These are phyloP conservation scores for Drosophila jambulina DNA, from an alignment of 1,140 invertebrate species.

Conservation along the genomic window DNA sequence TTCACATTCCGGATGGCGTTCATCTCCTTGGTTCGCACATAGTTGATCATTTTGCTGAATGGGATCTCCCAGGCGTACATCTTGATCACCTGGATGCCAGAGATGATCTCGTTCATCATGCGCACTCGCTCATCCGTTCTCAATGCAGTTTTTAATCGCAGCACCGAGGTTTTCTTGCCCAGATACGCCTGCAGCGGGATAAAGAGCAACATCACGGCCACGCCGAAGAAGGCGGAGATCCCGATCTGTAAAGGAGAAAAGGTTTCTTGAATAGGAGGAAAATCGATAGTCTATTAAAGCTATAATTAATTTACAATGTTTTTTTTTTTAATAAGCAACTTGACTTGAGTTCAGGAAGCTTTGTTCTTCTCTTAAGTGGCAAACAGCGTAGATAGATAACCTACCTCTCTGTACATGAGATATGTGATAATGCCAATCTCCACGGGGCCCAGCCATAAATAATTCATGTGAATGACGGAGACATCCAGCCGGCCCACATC, in stretches of 20 bases:
- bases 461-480: slow-evolving; percentile 89
- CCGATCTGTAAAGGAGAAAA: slow-evolving; percentile 86
- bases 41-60: slow-evolving; percentile 89
- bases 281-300: background rate
- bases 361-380: background rate
- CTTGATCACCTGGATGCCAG: slow-evolving; percentile 95
- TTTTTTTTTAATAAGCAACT: background rate
- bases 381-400: slow-evolving; percentile 6
- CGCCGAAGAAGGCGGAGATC: slow-evolving; percentile 91
- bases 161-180: slow-evolving; percentile 89
- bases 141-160: slow-evolving; percentile 89
- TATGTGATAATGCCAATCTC: slow-evolving; percentile 91
- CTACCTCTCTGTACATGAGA: slow-evolving; percentile 89
- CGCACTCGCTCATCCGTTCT: slow-evolving; percentile 93
- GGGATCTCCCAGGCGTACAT: slow-evolving; percentile 96
- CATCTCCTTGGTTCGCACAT: slow-evolving; percentile 87
- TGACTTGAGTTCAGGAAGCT: slow-evolving; percentile 5
- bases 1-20: slow-evolving; percentile 88
- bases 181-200: slow-evolving; percentile 94
- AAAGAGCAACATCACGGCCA: slow-evolving; percentile 91
- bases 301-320: background rate
- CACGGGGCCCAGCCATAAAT: slow-evolving; percentile 93
- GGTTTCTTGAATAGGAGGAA: background rate
- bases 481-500: slow-evolving; percentile 92
- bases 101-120: slow-evolving; percentile 96